Evolutionary conservation across 2,888 invertebrate genomes (phyloP).

Genomic region (Atrina japonica): DNA sequence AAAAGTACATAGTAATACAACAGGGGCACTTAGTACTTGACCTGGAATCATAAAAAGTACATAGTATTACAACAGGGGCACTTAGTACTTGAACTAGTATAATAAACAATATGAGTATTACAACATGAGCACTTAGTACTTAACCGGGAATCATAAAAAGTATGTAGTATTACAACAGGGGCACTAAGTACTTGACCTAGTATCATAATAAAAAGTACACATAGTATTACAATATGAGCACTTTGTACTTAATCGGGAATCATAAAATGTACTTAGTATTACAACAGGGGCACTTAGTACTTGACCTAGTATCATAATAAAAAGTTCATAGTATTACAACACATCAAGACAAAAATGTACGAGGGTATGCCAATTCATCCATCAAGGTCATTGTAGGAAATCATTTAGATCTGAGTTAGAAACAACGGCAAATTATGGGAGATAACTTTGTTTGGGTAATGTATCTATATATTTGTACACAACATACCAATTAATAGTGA

Average conservation of each 20-base stretch:
- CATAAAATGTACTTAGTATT: constrained; percentile 82
- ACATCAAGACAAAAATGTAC: no score
- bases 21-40: constrained; percentile 98
- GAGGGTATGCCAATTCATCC: no score
- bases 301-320: constrained; percentile 86
- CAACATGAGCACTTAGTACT: constrained; percentile 99
- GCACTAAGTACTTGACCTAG: constrained; percentile 98
- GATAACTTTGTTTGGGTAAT: no score
- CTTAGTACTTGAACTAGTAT: constrained; percentile 99
- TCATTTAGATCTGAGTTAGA: no score
- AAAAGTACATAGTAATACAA: constrained; percentile 87
- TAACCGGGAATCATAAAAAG: constrained; percentile 86
- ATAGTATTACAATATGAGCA: constrained; percentile 96
- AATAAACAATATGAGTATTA: no score
- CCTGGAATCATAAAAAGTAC: constrained; percentile 83
- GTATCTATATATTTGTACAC: no score
- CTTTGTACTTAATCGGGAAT: constrained; percentile 95
- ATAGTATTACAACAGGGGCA: constrained; percentile 96
- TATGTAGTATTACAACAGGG: constrained; percentile 93
- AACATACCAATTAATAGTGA: no score
- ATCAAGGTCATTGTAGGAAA: no score
- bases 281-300: constrained; percentile 99
- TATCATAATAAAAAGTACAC: constrained; percentile 47
- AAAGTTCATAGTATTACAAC: constrained; percentile 92
- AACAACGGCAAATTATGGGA: no score